Percentiles rank a stretch among this genome's conserved stretches.
Conservation (phyloP, 1,140 invertebrate species). For the Listronotus bonariensis region DNA sequence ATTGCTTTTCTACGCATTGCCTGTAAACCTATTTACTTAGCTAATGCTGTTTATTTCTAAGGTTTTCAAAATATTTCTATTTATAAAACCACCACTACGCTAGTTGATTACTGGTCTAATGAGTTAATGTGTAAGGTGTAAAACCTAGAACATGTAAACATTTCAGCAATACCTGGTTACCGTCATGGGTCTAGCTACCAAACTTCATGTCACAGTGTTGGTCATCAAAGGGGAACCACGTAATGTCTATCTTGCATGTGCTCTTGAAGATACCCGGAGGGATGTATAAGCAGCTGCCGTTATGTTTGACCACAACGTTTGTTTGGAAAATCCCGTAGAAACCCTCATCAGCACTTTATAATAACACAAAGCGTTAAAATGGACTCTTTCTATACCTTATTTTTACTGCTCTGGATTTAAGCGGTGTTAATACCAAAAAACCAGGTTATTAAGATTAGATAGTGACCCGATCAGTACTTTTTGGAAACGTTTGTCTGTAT, state of each 20-base stretch:
- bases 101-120: background rate
- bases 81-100: too few relatives aligned
- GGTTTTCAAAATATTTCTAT: too few relatives aligned
- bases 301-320: constrained; percentile 94
- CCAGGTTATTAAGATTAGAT: constrained; percentile 1
- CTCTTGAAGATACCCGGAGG: constrained; percentile 99
- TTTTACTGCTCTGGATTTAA: constrained; percentile 27
- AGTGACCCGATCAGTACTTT: too few relatives aligned
- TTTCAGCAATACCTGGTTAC: constrained; percentile 77
- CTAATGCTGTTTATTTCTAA: too few relatives aligned
- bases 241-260: constrained; percentile 99
- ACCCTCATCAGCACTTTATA: constrained; percentile 91
- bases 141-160: constrained; percentile 48
- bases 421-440: constrained; percentile 24
- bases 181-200: constrained; percentile 97
- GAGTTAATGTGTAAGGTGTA: constrained; percentile 29
- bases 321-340: constrained; percentile 98
- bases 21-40: too few relatives aligned
- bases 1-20: too few relatives aligned
- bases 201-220: constrained; percentile 98
- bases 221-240: constrained; percentile 99
- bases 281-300: constrained; percentile 94
- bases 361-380: constrained; percentile 54
- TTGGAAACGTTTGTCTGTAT: too few relatives aligned
- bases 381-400: constrained; percentile 30